phyloP scores from a whole-genome alignment of 2,888 invertebrate genomes.

The Ochlodes sylvanus region DNA sequence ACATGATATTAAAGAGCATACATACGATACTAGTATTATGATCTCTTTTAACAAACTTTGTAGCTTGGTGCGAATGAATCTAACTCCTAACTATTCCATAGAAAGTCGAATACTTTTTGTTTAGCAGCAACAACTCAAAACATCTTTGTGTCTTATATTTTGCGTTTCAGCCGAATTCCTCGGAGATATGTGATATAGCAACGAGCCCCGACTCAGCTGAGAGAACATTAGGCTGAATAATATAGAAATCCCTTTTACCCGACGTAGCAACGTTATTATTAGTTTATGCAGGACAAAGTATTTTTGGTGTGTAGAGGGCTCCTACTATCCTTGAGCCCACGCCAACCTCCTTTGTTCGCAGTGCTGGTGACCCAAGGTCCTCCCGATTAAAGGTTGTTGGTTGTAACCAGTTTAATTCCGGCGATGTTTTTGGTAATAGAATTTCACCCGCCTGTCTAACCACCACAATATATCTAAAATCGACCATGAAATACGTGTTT shows the following conservation, averaged over 20 bases:
- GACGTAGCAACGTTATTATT: neutral
- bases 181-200: slow-evolving; percentile 16
- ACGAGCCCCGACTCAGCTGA: slow-evolving; percentile 4
- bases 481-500: no score
- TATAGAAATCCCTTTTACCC: slow-evolving; percentile 21
- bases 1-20: neutral
- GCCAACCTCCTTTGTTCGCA: no score
- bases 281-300: neutral
- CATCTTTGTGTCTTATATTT: slow-evolving; percentile 22
- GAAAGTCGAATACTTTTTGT: neutral
- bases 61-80: slow-evolving; percentile 1
- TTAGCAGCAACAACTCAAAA: neutral
- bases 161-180: slow-evolving; percentile 19
- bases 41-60: slow-evolving; percentile 7
- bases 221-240: slow-evolving; percentile 27
- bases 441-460: no score
- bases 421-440: no score
- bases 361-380: no score
- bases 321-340: no score
- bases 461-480: no score
- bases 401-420: no score
- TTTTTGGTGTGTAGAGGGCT: no score
- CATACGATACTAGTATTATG: neutral
- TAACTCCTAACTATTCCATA: neutral
- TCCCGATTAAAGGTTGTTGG: no score